Evolutionary conservation across 1,140 invertebrate genomes (phyloP).

Genomic region (Zaprionus nigranus): DNA sequence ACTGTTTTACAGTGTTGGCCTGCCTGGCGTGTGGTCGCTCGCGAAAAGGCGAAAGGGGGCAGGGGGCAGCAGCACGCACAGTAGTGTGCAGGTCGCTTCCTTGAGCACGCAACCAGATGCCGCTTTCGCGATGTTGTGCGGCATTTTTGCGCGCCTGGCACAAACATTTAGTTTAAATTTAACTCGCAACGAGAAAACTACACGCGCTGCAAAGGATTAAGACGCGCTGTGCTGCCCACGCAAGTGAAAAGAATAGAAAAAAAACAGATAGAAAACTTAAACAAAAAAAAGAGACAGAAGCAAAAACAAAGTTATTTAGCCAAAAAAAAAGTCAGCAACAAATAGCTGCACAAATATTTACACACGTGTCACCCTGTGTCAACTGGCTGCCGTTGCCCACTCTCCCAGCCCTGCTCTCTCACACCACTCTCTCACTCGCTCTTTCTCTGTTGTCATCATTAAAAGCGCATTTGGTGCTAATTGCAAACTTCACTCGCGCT

Average conservation of each 20-base stretch:
- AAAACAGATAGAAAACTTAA: slow-evolving; percentile 16
- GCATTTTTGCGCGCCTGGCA: slow-evolving; percentile 44
- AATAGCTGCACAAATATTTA: slow-evolving; percentile 74
- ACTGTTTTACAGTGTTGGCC: slow-evolving; percentile 26
- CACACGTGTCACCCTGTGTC: slow-evolving; percentile 35
- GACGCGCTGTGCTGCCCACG: slow-evolving; percentile 13
- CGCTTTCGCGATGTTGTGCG: slow-evolving; percentile 47
- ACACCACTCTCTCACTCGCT: background rate
- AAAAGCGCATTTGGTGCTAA: slow-evolving; percentile 73
- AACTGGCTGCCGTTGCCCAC: background rate
- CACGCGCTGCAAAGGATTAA: slow-evolving; percentile 44
- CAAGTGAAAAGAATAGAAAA: slow-evolving; percentile 21
- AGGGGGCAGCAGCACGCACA: slow-evolving; percentile 25
- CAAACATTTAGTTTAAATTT: slow-evolving; percentile 78
- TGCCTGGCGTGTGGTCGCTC: slow-evolving; percentile 33
- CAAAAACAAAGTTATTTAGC: slow-evolving; percentile 4
- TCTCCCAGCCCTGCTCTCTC: background rate
- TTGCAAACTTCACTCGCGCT: slow-evolving; percentile 18
- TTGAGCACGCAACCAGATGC: slow-evolving; percentile 36
- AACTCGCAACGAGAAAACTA: slow-evolving; percentile 73
- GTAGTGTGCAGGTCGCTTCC: background rate
- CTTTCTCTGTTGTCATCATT: slow-evolving; percentile 57
- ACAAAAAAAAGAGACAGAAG: no score
- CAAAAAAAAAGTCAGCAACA: slow-evolving; percentile 15
- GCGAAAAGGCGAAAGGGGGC: background rate